Base-by-base conservation (phyloP, 2,113 vertebrate genomes). In the Phylloscopus whistleri region DNA sequence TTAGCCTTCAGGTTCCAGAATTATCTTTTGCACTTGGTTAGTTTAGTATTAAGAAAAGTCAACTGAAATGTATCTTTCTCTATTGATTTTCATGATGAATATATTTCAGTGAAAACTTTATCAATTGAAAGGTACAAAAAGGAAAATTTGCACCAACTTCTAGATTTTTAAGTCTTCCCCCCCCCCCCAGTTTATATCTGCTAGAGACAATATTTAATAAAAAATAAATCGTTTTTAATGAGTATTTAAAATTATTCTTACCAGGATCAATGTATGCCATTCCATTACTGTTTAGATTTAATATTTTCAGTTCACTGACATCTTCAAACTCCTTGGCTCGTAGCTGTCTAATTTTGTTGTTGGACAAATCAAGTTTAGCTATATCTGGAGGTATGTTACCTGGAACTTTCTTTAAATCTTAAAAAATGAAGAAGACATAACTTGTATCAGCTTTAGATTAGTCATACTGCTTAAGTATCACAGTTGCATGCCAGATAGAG, bases 271-370 rank as follows among this genome's bases (percentile, higher is more conserved):
- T 98, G 81, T 93, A 98, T 60, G 97, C 74, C 93, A 99, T 97
- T 95, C 96, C 98, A 68, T 99, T 99, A 97, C 98, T 98, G 94
- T 99, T 99, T 68, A 99, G 98, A 96, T 99, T 99, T 97, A 99
- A 90, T 93, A 98, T 97, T 96, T 99, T 99, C 94, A 99, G 95
- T 82, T 99, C 99, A 95, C 98, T 98, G 95, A 98, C 97, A 79
- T 98, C 98, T 97, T 98, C 97, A 96, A 99, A 99, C 59, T 98
- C 98, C 95, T 98, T 99, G 89, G 98, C 97, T 96, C 96, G 98
- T 91, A 99, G 98, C 75, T 98, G 98, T 90, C 96, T 98, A 89
- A 99, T 99, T 97, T 96, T 98, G 96, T 99, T 99, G 72, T 87
- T 94, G 76, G 99, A 99, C 89, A 99, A 95, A 96, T 99, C 99